A percentile compares a stretch with the other conserved stretches of the same genome.
Conservation (phyloP, 2,113 vertebrate genomes). For the Tachuris rubrigastra region DNA sequence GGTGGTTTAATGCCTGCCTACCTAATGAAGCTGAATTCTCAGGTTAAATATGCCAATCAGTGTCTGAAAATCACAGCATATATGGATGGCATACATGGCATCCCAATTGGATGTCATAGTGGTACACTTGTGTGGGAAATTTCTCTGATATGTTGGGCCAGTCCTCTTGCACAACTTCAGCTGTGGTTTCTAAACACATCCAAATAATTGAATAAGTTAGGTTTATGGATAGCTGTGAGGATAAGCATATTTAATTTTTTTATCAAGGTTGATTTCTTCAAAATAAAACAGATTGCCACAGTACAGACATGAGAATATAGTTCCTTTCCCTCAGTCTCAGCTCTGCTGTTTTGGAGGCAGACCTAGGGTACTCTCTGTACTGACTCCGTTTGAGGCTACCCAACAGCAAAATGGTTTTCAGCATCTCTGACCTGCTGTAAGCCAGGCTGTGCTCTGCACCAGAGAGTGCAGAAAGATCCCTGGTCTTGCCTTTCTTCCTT, state of each 20-base stretch:
- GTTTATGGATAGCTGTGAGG: neutral
- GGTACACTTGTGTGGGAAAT: neutral
- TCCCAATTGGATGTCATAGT: neutral
- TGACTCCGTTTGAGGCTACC: neutral
- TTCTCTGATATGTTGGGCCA: neutral
- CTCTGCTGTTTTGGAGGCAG: fast-evolving
- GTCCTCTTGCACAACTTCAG: neutral
- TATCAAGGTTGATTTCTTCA: neutral
- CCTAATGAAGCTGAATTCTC: neutral
- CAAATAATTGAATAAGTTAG: neutral
- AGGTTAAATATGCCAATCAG: neutral
- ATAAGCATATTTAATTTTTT: neutral
- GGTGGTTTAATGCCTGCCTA: neutral
- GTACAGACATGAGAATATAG: neutral
- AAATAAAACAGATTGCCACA: neutral
- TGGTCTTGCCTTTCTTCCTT: neutral
- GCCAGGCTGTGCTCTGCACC: neutral
- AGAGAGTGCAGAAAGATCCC: neutral
- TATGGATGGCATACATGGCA: neutral
- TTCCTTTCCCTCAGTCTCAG: neutral
- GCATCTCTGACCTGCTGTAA: neutral
- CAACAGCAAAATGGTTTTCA: neutral
- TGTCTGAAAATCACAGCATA: neutral
- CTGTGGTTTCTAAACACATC: neutral
- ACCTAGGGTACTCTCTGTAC: neutral